Evolutionary conservation across 2,888 invertebrate genomes (phyloP), one percentile per base, ranked within the genome.

Genomic region (Oligia strigilis): DNA sequence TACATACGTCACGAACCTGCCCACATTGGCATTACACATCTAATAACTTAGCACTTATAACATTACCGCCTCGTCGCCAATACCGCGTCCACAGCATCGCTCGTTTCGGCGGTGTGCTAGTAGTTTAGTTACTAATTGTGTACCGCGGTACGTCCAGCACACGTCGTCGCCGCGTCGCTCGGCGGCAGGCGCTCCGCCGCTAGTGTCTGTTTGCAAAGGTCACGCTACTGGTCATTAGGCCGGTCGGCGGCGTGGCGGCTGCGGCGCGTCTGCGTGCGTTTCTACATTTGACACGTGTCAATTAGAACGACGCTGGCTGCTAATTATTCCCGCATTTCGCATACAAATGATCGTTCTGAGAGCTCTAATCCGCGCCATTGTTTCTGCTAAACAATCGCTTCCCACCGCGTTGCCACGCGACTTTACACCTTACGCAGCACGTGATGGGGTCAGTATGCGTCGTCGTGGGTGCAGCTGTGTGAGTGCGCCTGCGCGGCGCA

Each of bases 321-420:
- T 90, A 89, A 91, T 91, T 89, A 86, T 87, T 80, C 58, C 69
- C 60, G 64, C 82, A 86, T 86, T 84, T 89, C 74, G 83, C 87
- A 91, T 90, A 91, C 87, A 89, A 90, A 91, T 88, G 64, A 83
- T 76, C 78, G 72, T 83, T 78, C 79, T 78, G 81, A 75, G 85
- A 87, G 83, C 85, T 82, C 87, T 92, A 90, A 91, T 90, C 90
- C 87, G 80, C 69, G 77, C 90, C 80, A 91, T 92, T 93, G 92
- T 92, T 86, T 87, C 83, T 79, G 80, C 29, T 76, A 78, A 88
- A 91, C 90, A 90, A 92, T 91, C 86, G 77, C 77, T 91, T 91
- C 85, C 83, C 88, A 88, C 79, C 80, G 69, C 65, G 46, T 55
- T 29, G 72, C 58, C 43, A 66, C 19, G n/a, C 67, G 40, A 79